Conservation (phyloP, 2,113 vertebrate species). For the Tychaedon coryphoeus region DNA sequence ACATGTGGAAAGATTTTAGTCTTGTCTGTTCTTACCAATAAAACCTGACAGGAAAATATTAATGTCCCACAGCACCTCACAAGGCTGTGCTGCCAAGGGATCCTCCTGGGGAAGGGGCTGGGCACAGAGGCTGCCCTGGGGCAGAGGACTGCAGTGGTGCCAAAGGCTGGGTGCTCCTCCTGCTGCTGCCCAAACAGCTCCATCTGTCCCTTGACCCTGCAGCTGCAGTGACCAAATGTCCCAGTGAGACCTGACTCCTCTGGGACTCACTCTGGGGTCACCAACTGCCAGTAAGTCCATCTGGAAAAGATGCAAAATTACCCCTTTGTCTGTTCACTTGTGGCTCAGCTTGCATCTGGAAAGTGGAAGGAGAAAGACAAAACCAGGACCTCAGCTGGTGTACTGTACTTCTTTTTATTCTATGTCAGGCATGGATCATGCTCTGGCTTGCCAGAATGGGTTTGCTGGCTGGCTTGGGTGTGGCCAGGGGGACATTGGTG, state of each 20-base stretch:
- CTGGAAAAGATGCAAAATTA: not conserved
- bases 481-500: not conserved
- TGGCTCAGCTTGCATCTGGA: not conserved
- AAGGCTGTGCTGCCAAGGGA: rapidly evolving
- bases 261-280: not conserved
- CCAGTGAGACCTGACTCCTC: not conserved
- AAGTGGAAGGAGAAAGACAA: not conserved
- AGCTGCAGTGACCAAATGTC: not conserved
- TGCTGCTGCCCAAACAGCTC: not conserved
- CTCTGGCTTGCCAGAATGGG: not conserved
- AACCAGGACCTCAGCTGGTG: not conserved
- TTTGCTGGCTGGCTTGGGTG: rapidly evolving
- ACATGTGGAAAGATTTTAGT: not conserved
- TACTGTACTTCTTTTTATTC: rapidly evolving
- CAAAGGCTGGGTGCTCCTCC: not conserved
- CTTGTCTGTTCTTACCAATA: not conserved
- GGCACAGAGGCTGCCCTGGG: not conserved
- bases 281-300: rapidly evolving
- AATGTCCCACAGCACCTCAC: rapidly evolving
- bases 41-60: not conserved
- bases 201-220: not conserved
- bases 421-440: not conserved
- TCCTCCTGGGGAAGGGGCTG: not conserved
- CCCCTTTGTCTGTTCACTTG: not conserved
- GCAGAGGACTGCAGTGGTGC: not conserved